Conservation (phyloP, 2,888 invertebrate species). For the Oscheius sp. region DNA sequence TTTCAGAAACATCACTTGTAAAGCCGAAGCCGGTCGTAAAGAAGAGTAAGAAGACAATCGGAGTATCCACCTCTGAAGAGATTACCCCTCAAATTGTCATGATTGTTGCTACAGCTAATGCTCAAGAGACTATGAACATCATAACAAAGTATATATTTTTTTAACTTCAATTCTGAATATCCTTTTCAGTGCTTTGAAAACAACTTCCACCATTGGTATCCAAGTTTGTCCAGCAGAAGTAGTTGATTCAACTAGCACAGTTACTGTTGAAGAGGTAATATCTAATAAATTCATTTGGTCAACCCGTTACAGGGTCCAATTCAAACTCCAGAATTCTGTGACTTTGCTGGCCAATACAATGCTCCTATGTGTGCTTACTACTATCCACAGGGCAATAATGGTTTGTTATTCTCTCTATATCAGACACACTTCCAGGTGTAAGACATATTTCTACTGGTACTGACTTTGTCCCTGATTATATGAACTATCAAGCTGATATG, state of each 20-base stretch:
- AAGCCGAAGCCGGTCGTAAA: background rate
- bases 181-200: constrained; percentile 6
- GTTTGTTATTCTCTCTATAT: too few species aligned
- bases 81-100: background rate
- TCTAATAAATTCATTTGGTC: background rate
- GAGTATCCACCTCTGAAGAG: background rate
- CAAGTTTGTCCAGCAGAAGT: background rate
- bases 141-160: background rate
- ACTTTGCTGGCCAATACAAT: constrained; percentile 24
- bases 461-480: background rate
- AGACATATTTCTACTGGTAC: constrained; percentile 17
- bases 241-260: background rate
- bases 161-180: background rate
- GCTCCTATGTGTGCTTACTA: too few species aligned
- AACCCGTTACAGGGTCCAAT: background rate
- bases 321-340: constrained; percentile 5
- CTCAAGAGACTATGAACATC: constrained; percentile 4
- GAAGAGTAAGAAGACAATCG: background rate
- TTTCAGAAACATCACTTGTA: background rate
- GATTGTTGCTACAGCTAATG: background rate
- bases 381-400: too few species aligned
- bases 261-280: background rate
- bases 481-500: background rate
- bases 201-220: constrained; percentile 2
- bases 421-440: too few species aligned